Evolutionary conservation across 2,888 invertebrate genomes (phyloP), one percentile per base, ranked within the genome.

Genomic region (Sericinus montela): DNA sequence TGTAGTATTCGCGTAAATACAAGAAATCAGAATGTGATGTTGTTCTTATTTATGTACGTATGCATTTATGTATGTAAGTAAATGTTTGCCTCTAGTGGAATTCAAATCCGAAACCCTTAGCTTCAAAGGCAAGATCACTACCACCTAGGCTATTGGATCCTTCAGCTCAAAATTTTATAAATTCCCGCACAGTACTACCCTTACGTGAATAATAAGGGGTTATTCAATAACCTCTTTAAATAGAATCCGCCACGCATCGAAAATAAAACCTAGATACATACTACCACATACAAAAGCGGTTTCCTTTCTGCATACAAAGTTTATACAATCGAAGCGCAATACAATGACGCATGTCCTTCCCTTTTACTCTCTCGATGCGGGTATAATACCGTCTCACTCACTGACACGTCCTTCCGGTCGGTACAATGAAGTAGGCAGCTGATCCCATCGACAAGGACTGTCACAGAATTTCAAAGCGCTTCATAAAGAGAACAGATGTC

Each of bases 381-480:
- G 73, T 56, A 83, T 85, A 81, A 78, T 73, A 69, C 74, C 64
- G 75, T 81, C 81, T 75, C 77, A 61, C 75, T 81, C 69, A 53
- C 60, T 79, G 84, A 84, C 79, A 80, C 73, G 65, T 85, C 83
- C 82, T 83, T 84, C 83, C 85, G 74, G 67, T 56, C 63, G 65
- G 71, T 70, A 71, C 69, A 66, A 65, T 51, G 60, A 66, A 52
- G 53, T 48, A 48, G 35, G 38, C 44, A 48, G 51, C 48, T 65
- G 80, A 82, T 81, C 69, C 52, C 72, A 83, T 81, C 76, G 63
- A 65, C 67, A 69, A 62, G 65, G 8, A n/a, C 46, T 34, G 60
- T 60, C 59, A 59, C 59, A 58, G 59, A 60, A 62, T 71, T 71
- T 76, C 71, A 67, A 70, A 66, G 66, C 62, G 57, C 56, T 56